Percentiles rank a stretch among this genome's conserved stretches.
Conservation (phyloP, 2,113 vertebrate genomes). For the Malurus alboscapulatus region DNA sequence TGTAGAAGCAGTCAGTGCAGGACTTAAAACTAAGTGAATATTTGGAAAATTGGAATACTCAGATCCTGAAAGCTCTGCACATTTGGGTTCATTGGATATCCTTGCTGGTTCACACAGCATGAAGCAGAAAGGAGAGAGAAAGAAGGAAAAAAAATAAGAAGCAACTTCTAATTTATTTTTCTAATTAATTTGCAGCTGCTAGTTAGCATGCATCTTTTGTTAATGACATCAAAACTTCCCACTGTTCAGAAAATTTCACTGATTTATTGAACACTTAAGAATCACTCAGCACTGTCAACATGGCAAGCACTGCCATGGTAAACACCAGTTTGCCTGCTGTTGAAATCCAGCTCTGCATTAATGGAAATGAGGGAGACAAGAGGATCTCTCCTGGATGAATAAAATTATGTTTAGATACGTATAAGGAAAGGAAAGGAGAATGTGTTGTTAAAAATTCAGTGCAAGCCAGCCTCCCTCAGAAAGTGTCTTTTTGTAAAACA, state of each 20-base stretch:
- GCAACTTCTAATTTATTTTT: background rate
- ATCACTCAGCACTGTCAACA: conserved; percentile 39
- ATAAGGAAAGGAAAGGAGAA: background rate
- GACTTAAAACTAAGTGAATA: background rate
- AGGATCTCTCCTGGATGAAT: background rate
- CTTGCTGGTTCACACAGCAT: background rate
- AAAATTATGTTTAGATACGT: background rate
- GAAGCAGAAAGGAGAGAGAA: background rate
- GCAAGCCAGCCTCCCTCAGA: background rate
- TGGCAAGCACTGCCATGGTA: background rate
- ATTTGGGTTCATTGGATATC: background rate
- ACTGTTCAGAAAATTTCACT: conserved; percentile 50
- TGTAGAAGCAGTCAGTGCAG: background rate
- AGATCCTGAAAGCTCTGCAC: background rate
- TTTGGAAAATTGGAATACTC: background rate
- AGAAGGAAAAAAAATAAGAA: too few relatives aligned
- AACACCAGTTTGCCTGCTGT: background rate
- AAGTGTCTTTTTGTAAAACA: background rate
- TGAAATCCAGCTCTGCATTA: background rate
- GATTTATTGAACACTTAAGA: conserved; percentile 49
- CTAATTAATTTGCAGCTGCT: conserved; percentile 48
- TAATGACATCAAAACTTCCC: conserved; percentile 51
- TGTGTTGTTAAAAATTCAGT: background rate
- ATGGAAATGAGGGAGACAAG: background rate
- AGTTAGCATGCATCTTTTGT: conserved; percentile 47